phyloP scores from a whole-genome alignment of 2,888 invertebrate species.

The Gortyna flavago region DNA sequence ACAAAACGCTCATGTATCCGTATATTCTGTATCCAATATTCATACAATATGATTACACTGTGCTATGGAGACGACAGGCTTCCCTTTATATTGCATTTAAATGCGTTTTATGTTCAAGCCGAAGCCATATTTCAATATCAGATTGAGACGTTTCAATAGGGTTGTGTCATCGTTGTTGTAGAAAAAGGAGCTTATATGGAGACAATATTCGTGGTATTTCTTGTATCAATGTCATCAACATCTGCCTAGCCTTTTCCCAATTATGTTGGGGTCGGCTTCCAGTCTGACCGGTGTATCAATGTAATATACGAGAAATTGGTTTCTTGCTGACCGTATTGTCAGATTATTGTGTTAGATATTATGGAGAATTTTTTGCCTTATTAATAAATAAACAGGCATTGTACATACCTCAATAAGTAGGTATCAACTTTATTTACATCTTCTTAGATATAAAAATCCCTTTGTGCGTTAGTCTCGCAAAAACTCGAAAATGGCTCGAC shows the following conservation, averaged over 20 bases:
- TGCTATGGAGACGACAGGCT: conserved; percentile 26
- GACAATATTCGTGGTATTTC: not conserved
- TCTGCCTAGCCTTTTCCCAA: no score
- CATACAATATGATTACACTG: conserved; percentile 36
- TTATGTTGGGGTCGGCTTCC: no score
- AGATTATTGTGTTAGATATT: conserved; percentile 1
- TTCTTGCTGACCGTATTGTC: not conserved
- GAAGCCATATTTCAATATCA: conserved; percentile 64
- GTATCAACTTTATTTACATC: not conserved
- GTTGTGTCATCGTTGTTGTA: conserved; percentile 33
- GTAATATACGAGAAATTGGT: conserved; percentile 6
- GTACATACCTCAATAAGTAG: not conserved
- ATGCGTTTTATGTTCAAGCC: conserved; percentile 58
- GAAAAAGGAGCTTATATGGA: not conserved
- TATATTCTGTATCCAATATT: not conserved
- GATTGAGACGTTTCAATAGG: conserved; percentile 56
- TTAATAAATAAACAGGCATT: not conserved
- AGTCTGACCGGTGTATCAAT: no score
- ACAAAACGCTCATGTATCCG: not conserved
- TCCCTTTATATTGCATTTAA: conserved; percentile 57
- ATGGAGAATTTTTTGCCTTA: not conserved
- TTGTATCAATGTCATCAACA: no score
- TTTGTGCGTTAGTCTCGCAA: no score
- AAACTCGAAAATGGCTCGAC: no score
- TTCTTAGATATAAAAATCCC: no score